phyloP scores from a whole-genome alignment of 1,140 invertebrate genomes.

The Scylla paramamosain region DNA sequence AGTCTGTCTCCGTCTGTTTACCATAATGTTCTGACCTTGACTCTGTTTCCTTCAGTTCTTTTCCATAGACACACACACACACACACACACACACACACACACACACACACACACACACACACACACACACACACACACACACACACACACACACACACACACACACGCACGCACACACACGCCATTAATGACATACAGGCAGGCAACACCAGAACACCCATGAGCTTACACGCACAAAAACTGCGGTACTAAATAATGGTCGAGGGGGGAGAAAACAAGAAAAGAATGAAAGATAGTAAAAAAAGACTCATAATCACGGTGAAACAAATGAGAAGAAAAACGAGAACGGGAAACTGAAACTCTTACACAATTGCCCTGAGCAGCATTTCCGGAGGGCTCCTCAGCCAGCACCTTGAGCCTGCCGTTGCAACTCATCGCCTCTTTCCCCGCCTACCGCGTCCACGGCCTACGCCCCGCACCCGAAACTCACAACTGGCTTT shows the following conservation, averaged over 20 bases:
- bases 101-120: neutral
- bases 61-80: neutral
- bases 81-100: neutral
- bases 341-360: neutral
- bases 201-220: neutral
- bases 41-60: neutral
- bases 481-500: neutral
- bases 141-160: neutral
- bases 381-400: neutral
- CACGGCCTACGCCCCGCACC: neutral
- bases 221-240: neutral
- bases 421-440: neutral
- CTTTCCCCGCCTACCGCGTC: neutral
- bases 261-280: neutral
- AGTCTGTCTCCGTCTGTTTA: neutral
- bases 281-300: too few relatives aligned
- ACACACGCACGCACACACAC: neutral
- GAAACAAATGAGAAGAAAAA: neutral
- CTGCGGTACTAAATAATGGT: neutral
- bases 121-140: conserved; percentile 24
- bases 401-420: neutral
- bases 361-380: neutral
- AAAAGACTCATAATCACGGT: too few relatives aligned
- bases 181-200: neutral
- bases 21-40: neutral